A percentile compares a stretch with the other conserved stretches of the same genome.
Evolutionary conservation across 2,113 vertebrate genomes (phyloP).

Genomic region (Jaculus jaculus): DNA sequence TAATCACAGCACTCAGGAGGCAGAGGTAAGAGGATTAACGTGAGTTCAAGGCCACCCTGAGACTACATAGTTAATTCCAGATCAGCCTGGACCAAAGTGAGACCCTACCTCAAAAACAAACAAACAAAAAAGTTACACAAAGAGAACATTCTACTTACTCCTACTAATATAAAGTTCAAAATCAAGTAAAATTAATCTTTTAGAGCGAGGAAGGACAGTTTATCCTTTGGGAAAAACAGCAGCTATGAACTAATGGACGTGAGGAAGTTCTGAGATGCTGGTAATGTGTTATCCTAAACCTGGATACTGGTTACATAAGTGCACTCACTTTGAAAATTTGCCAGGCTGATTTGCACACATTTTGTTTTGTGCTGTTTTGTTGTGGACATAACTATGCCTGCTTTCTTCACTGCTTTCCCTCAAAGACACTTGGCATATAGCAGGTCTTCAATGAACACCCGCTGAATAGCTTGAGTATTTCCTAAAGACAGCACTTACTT

Average conservation of each 20-base stretch:
- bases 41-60: too few relatives aligned
- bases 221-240: neutral
- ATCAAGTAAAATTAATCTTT: slow-evolving; percentile 17
- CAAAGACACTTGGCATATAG: neutral
- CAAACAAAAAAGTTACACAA: neutral
- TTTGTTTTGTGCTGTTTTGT: too few relatives aligned
- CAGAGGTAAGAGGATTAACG: too few relatives aligned
- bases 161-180: slow-evolving; percentile 27
- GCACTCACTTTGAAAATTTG: neutral
- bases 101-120: too few relatives aligned
- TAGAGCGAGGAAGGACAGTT: neutral
- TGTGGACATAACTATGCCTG: neutral
- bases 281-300: neutral
- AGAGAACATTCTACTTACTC: neutral
- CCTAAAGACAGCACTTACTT: neutral
- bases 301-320: neutral
- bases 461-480: slow-evolving; percentile 1
- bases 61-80: too few relatives aligned
- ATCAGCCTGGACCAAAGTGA: too few relatives aligned
- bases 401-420: neutral
- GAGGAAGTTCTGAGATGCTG: neutral
- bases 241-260: neutral
- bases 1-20: too few relatives aligned
- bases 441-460: neutral
- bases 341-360: neutral